These are phyloP conservation scores for Conistra vaccinii DNA, from an alignment of 2,888 invertebrate species.

Conservation along the genomic window DNA sequence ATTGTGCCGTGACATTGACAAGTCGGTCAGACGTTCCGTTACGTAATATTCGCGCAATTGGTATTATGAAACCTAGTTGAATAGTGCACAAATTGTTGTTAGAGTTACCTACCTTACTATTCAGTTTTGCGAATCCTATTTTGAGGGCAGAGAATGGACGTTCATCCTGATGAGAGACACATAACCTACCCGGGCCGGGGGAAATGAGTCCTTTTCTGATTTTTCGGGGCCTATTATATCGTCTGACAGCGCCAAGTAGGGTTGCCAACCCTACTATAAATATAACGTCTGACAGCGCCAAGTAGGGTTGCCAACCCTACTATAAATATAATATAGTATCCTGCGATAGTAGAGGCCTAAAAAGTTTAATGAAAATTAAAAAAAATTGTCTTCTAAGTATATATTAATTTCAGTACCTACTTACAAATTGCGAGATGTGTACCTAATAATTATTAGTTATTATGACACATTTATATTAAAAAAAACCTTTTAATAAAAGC, in stretches of 20 bases:
- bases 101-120: not conserved
- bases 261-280: too few relatives aligned
- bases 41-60: constrained; percentile 48
- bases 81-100: constrained; percentile 9
- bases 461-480: too few relatives aligned
- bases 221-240: not conserved
- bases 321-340: too few relatives aligned
- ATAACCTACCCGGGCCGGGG: not conserved
- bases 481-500: too few relatives aligned
- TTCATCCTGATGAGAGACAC: not conserved
- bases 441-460: too few relatives aligned
- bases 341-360: too few relatives aligned
- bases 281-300: too few relatives aligned
- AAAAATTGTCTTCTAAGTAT: too few relatives aligned
- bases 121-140: not conserved
- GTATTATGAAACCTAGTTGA: constrained; percentile 29
- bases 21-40: constrained; percentile 52
- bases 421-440: too few relatives aligned
- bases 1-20: constrained; percentile 61
- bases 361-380: too few relatives aligned
- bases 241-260: not conserved
- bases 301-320: too few relatives aligned
- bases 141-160: not conserved
- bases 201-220: not conserved
- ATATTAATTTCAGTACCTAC: too few relatives aligned